These are phyloP conservation scores for Pseudoips prasinana DNA, from an alignment of 2,888 invertebrate genomes.

Conservation along the genomic window DNA sequence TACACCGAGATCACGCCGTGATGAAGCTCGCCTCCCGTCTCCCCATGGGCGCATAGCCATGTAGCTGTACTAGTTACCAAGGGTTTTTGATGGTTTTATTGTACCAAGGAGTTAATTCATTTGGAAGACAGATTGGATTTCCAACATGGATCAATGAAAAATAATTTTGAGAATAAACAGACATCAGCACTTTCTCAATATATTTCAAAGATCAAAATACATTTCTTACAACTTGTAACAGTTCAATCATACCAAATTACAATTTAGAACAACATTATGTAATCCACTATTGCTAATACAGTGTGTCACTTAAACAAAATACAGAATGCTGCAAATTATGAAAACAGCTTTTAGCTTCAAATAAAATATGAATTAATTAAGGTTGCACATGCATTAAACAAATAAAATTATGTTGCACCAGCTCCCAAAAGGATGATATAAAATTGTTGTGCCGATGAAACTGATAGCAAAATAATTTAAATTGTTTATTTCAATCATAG, in stretches of 20 bases:
- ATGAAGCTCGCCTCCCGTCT: too few species aligned
- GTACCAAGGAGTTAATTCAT: too few species aligned
- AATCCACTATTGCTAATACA: conserved; percentile 46
- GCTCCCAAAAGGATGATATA: too few species aligned
- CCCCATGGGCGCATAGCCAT: too few species aligned
- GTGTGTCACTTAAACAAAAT: conserved; percentile 60
- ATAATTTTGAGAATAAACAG: conserved; percentile 34
- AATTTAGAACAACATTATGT: conserved; percentile 60
- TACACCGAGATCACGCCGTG: too few species aligned
- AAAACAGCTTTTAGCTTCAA: conserved; percentile 61
- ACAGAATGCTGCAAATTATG: conserved; percentile 65
- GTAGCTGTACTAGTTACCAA: too few species aligned
- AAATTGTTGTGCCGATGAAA: conserved; percentile 23
- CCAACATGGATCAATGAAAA: too few species aligned
- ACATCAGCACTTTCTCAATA: conserved; percentile 60
- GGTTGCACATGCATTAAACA: conserved; percentile 38
- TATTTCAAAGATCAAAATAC: conserved; percentile 80
- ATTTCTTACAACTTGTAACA: conserved; percentile 77
- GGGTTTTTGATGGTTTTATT: too few species aligned
- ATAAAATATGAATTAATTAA: conserved; percentile 33
- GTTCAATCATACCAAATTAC: conserved; percentile 75
- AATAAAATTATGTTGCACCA: conserved; percentile 49
- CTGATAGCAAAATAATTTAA: conserved; percentile 49
- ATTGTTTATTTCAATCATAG: conserved; percentile 40
- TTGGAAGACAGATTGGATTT: too few species aligned